Evolutionary conservation across 2,888 invertebrate genomes (phyloP).

Genomic region (Hemaris fuciformis): DNA sequence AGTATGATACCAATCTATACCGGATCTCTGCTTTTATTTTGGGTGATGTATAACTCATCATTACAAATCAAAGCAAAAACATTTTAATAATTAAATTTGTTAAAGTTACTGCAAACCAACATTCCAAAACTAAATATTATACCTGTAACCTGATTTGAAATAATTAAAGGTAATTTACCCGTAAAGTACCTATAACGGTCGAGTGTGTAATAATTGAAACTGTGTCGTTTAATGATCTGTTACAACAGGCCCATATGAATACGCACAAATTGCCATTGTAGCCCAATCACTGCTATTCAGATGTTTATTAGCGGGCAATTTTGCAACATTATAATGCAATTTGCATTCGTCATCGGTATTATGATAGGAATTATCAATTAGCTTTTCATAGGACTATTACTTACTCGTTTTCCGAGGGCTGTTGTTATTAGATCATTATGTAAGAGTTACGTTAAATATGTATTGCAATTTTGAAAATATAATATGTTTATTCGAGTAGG

Average conservation of each 20-base stretch:
- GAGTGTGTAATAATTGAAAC: neutral
- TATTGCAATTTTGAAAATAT: no score
- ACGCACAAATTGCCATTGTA: constrained; percentile 32
- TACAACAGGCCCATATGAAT: constrained; percentile 15
- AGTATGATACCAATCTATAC: no score
- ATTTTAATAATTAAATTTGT: no score
- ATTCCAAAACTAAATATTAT: no score
- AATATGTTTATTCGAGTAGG: no score
- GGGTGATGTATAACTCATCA: no score
- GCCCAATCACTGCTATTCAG: constrained; percentile 28
- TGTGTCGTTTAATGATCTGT: neutral
- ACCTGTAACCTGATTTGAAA: neutral
- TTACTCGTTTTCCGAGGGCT: neutral
- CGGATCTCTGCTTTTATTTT: no score
- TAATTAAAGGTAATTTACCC: neutral
- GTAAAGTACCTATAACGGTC: neutral
- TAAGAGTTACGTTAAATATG: neutral
- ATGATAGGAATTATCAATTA: constrained; percentile 26
- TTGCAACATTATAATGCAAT: constrained; percentile 26
- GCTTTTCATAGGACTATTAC: neutral
- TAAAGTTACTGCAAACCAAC: no score
- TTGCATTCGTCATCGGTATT: constrained; percentile 27
- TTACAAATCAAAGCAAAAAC: no score
- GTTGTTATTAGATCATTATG: neutral
- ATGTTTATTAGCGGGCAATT: constrained; percentile 22